Conservation (phyloP, 2,888 invertebrate species). For the Stenurella melanura region DNA sequence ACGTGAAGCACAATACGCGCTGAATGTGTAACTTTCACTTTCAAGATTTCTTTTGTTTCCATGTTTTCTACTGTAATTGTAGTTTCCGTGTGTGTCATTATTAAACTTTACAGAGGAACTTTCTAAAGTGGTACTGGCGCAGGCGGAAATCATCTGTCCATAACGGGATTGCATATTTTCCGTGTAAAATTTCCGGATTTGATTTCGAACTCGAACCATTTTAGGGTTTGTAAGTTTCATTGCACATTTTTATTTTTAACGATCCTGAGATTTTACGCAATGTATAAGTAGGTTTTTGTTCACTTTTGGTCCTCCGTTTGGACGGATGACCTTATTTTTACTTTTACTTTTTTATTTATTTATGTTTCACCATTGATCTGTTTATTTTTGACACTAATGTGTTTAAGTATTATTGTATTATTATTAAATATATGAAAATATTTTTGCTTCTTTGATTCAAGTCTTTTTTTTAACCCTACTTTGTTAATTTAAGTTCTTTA, state of each 20-base stretch:
- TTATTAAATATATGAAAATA: conserved; percentile 46
- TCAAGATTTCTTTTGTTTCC: conserved; percentile 25
- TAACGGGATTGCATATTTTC: conserved; percentile 11
- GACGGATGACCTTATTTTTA: conserved; percentile 21
- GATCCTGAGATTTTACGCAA: conserved; percentile 9
- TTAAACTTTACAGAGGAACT: conserved; percentile 57
- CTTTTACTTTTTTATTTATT: conserved; percentile 41
- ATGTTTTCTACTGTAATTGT: conserved; percentile 15
- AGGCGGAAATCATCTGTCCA: conserved; percentile 58
- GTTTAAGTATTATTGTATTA: conserved; percentile 46
- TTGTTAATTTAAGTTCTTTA: background rate
- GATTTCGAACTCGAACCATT: background rate
- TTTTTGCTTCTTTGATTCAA: conserved; percentile 43
- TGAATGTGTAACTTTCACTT: conserved; percentile 49
- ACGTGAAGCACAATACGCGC: conserved; percentile 10
- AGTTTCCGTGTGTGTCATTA: conserved; percentile 63
- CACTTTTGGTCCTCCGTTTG: conserved; percentile 11
- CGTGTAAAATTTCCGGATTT: conserved; percentile 23
- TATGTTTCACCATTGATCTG: conserved; percentile 39
- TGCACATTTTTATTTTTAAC: background rate
- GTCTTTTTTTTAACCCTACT: conserved; percentile 18
- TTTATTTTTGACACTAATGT: conserved; percentile 44
- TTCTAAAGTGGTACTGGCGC: conserved; percentile 63
- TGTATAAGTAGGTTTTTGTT: background rate
- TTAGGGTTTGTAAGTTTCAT: conserved; percentile 2